These are phyloP conservation scores for Stegostoma tigrinum DNA, from an alignment of 2,113 vertebrate species.

Conservation along the genomic window DNA sequence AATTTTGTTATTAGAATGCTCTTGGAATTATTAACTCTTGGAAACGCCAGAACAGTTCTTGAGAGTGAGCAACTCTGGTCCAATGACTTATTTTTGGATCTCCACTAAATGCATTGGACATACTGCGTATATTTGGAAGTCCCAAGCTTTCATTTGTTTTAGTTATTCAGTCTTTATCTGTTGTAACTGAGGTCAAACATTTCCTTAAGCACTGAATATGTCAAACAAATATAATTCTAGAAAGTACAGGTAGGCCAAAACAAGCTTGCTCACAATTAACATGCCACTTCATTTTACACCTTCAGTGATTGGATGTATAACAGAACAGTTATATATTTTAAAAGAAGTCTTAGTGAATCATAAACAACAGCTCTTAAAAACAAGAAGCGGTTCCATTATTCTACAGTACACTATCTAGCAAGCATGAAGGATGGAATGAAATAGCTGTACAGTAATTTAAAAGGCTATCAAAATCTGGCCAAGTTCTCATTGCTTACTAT, in stretches of 20 bases:
- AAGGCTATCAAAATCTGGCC: slow-evolving; percentile 19
- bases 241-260: background rate
- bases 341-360: background rate
- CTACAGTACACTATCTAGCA: background rate
- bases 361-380: background rate
- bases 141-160: background rate
- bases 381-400: background rate
- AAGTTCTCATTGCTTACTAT: background rate
- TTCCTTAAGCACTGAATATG: background rate
- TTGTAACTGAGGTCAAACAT: background rate
- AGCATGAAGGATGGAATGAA: slow-evolving; percentile 8
- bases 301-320: background rate
- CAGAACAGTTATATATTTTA: background rate
- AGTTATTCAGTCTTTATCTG: background rate
- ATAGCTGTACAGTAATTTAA: background rate
- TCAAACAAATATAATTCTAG: background rate
- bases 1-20: background rate
- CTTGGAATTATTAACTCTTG: background rate
- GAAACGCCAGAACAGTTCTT: background rate
- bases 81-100: background rate
- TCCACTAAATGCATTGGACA: background rate
- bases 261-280: background rate
- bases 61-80: background rate
- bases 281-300: background rate
- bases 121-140: background rate